phyloP scores from a whole-genome alignment of 1,140 invertebrate species.

The Aphaenogaster rudis region DNA sequence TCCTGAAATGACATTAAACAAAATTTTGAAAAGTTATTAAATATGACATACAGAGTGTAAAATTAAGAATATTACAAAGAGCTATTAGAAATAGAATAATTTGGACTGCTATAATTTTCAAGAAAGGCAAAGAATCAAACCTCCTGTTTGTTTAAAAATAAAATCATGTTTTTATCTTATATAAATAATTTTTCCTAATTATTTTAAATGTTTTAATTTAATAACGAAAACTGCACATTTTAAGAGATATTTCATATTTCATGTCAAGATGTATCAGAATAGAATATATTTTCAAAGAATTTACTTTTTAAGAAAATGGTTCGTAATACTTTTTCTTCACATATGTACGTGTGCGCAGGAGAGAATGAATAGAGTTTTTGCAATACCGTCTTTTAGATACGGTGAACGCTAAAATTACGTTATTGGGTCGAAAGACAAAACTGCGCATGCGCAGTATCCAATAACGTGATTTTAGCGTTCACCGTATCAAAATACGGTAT shows the following conservation, averaged over 20 bases:
- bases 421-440: no score
- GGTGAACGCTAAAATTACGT: no score
- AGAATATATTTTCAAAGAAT: not conserved
- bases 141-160: no score
- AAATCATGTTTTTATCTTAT: not conserved
- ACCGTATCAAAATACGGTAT: no score
- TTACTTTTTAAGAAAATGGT: not conserved
- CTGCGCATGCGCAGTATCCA: no score
- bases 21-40: slow-evolving; percentile 15
- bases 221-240: not conserved
- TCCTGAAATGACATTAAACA: slow-evolving; percentile 73
- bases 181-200: not conserved
- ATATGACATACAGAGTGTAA: not conserved
- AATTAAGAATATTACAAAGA: not conserved
- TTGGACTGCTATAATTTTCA: no score
- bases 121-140: no score
- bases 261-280: not conserved
- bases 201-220: not conserved
- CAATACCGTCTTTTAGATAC: no score
- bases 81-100: no score
- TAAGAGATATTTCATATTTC: no score
- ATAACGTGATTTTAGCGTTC: no score
- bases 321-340: not conserved
- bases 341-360: not conserved
- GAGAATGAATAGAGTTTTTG: no score